A percentile compares a stretch with the other conserved stretches of the same genome.
Evolutionary conservation across 2,888 invertebrate genomes (phyloP).

Genomic region (Pilophorus perplexus): DNA sequence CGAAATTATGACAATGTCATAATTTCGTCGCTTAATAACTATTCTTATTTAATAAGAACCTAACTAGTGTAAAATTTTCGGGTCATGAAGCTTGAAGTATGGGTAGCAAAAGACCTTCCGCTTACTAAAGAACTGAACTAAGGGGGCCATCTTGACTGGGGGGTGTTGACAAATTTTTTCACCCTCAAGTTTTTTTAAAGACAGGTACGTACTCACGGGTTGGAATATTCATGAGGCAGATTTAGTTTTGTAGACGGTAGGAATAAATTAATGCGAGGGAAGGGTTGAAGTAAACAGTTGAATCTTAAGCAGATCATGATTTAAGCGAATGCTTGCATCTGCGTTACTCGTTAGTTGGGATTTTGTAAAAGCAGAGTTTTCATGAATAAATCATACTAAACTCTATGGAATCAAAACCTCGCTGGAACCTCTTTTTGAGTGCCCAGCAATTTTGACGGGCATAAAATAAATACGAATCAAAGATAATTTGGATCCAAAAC

Average conservation of each 20-base stretch:
- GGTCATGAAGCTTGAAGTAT: too few relatives aligned
- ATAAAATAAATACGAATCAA: too few relatives aligned
- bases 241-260: constrained; percentile 25
- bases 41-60: too few relatives aligned
- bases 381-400: constrained; percentile 8
- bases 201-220: neutral
- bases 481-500: too few relatives aligned
- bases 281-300: constrained; percentile 15
- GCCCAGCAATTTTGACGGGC: too few relatives aligned
- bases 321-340: constrained; percentile 26
- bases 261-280: constrained; percentile 9
- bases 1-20: too few relatives aligned
- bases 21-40: too few relatives aligned
- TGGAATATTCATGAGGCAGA: constrained; percentile 14
- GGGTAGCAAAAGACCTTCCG: too few relatives aligned
- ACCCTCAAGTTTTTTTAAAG: neutral
- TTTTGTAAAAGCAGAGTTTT: constrained; percentile 8
- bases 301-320: constrained; percentile 14
- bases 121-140: too few relatives aligned
- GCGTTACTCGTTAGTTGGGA: constrained; percentile 4
- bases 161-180: neutral
- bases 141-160: neutral
- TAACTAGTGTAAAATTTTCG: too few relatives aligned
- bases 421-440: too few relatives aligned
- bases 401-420: neutral